phyloP scores from a whole-genome alignment of 2,888 invertebrate species.

The Cryptocephalus primarius region DNA sequence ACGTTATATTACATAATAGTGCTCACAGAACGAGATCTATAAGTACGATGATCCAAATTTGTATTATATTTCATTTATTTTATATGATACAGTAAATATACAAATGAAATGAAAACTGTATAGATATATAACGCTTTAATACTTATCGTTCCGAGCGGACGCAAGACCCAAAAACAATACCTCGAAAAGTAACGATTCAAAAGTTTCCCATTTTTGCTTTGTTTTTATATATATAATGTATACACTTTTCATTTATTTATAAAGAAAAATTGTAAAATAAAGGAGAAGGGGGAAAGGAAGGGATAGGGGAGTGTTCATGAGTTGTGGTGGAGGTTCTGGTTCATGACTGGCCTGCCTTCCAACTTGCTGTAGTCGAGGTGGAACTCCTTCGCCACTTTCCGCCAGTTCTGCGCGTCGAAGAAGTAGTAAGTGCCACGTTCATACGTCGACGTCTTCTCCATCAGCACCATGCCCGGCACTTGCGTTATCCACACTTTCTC shows the following conservation, averaged over 20 bases:
- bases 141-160: constrained; percentile 10
- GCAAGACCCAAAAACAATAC: constrained; percentile 19
- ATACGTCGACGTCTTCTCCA: constrained; percentile 91
- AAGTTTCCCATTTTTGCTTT: not conserved
- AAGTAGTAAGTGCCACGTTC: constrained; percentile 99
- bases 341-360: constrained; percentile 81
- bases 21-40: constrained; percentile 18
- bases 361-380: constrained; percentile 98
- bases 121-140: constrained; percentile 32
- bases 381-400: constrained; percentile 94
- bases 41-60: constrained; percentile 10
- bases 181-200: constrained; percentile 19
- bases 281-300: constrained; percentile 16
- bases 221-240: constrained; percentile 25
- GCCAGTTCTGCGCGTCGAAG: constrained; percentile 98
- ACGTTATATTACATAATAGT: constrained; percentile 13
- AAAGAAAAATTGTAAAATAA: constrained; percentile 8
- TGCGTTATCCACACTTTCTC: constrained; percentile 99
- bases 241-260: constrained; percentile 38
- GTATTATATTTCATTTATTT: constrained; percentile 29
- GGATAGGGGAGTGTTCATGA: constrained; percentile 20
- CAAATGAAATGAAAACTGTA: constrained; percentile 40
- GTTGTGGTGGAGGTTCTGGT: constrained; percentile 38
- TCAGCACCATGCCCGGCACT: constrained; percentile 87
- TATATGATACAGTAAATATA: constrained; percentile 37